These are phyloP conservation scores for Drosophila melanocephala DNA, from an alignment of 2,888 invertebrate genomes.

Conservation along the genomic window DNA sequence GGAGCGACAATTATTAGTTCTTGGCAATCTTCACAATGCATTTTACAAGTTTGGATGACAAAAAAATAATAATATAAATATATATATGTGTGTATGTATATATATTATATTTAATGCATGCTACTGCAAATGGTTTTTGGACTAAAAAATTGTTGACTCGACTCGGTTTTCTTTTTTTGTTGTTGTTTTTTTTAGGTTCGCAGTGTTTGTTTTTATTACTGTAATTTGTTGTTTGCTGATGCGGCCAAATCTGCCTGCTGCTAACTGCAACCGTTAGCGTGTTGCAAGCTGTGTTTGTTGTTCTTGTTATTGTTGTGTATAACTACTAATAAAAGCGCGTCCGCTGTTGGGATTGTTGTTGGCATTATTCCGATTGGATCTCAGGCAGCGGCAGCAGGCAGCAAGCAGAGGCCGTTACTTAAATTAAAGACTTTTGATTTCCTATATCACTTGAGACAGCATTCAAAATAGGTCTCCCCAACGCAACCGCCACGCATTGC, in stretches of 20 bases:
- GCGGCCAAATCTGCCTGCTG: slow-evolving; percentile 22
- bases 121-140: slow-evolving; percentile 15
- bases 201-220: slow-evolving; percentile 67
- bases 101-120: slow-evolving; percentile 7
- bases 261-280: slow-evolving; percentile 12
- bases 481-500: slow-evolving; percentile 98
- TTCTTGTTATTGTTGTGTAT: slow-evolving; percentile 48
- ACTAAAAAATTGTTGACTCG: slow-evolving; percentile 53
- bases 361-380: slow-evolving; percentile 54
- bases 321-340: slow-evolving; percentile 85
- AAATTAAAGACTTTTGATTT: slow-evolving; percentile 85
- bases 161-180: slow-evolving; percentile 2
- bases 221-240: slow-evolving; percentile 61
- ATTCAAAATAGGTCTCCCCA: slow-evolving; percentile 97
- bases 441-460: slow-evolving; percentile 95
- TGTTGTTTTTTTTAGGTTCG: slow-evolving; percentile 37
- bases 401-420: slow-evolving; percentile 84
- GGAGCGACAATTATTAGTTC: slow-evolving; percentile 14
- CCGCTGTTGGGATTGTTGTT: slow-evolving; percentile 54
- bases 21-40: slow-evolving; percentile 26
- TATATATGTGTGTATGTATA: slow-evolving; percentile 2
- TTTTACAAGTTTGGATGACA: slow-evolving; percentile 44
- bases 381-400: slow-evolving; percentile 58
- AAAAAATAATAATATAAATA: slow-evolving; percentile 22
- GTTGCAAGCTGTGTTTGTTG: slow-evolving; percentile 19